Base-by-base conservation (phyloP, 2,888 invertebrate genomes). In the Mycogona germanica region DNA sequence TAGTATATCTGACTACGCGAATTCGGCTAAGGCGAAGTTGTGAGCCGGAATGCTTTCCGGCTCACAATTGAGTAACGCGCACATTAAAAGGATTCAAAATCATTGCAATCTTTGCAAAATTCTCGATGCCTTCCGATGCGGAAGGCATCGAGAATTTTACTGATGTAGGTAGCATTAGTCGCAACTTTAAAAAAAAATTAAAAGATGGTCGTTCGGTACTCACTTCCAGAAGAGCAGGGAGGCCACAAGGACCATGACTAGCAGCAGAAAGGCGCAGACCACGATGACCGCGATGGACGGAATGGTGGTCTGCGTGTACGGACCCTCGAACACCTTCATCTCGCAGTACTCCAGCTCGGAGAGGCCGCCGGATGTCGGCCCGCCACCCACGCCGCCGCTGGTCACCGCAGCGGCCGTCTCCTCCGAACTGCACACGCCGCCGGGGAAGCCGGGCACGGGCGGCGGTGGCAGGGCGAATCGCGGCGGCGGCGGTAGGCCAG, bases 381-480 rank as follows among this genome's bases (percentile, higher is more conserved):
- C n/a, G 7, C 9, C 17, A n/a, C 41, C 17, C 12, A 7, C 19
- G 7, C 17, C 12, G 12, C 17, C 41, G 12, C 45, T 42, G 21
- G 40, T 51, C 5, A 17, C 25, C 19, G 19, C 28, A 1, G 47
- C 3, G 19, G 30, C 28, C 12, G 35, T 35, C n/a, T 35, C 35
- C 12, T 35, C 35, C 12, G 35, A 35, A 12, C 12, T 12, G 35
- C n/a, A n/a, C 12, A 35, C n/a, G n/a, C 35, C 35, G 12, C 35
- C 35, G 12, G 12, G 12, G 25, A 37, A 49, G 23, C 30, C 51
- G 35, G 61, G 60, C 37, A 61, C 60, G 51, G 71, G 70, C 29
- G 65, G 66, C 41, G 69, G 70, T 60, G 65, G 60, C 60, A 56
- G 45, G 44, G 53, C 48, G 44, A 56, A 56, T 23, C 49, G 29